phyloP scores from a whole-genome alignment of 2,888 invertebrate genomes.

The Pterobdella sp. region DNA sequence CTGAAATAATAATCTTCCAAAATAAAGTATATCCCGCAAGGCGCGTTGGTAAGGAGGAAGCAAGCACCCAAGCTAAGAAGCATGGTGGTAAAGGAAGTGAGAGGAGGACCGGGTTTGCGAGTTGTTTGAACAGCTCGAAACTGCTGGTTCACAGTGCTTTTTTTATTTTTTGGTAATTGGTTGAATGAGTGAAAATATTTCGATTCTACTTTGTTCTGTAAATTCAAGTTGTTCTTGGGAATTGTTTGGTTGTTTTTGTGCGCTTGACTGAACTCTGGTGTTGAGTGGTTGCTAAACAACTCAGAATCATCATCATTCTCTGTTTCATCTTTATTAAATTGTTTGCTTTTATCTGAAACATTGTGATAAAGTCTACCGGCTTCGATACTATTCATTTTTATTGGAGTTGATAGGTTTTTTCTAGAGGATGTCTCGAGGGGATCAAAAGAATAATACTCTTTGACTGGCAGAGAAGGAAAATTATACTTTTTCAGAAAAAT shows the following conservation, averaged over 20 bases:
- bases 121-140: neutral
- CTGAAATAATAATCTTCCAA: slow-evolving; percentile 11
- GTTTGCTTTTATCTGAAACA: neutral
- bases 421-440: neutral
- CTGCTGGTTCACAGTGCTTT: neutral
- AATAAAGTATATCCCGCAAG: slow-evolving; percentile 21
- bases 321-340: neutral
- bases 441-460: neutral
- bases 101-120: neutral
- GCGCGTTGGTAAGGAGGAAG: slow-evolving; percentile 22
- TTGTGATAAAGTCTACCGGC: neutral
- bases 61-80: slow-evolving; percentile 7
- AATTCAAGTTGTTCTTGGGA: neutral
- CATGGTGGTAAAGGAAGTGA: slow-evolving; percentile 21
- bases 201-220: too few species aligned
- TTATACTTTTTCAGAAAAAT: neutral
- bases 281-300: neutral
- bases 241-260: slow-evolving; percentile 2
- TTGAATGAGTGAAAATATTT: too few species aligned
- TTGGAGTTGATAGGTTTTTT: neutral
- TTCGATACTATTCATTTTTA: neutral
- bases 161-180: neutral
- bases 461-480: neutral
- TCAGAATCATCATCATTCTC: neutral
- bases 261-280: neutral